Evolutionary conservation across 2,888 invertebrate species (phyloP).

Genomic region (Drosophila conformis): DNA sequence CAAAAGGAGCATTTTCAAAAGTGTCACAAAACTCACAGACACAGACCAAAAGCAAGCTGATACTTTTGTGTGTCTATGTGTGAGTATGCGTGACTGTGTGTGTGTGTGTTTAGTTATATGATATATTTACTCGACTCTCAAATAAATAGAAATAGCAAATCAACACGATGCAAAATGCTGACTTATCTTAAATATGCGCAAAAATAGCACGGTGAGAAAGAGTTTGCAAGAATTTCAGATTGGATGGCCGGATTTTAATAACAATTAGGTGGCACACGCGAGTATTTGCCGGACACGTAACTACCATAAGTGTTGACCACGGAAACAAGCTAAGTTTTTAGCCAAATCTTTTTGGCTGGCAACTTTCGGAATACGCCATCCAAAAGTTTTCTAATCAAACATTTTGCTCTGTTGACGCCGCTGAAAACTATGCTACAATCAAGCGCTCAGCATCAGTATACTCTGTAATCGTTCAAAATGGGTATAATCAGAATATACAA

Average conservation of each 20-base stretch:
- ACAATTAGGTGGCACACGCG: constrained; percentile 41
- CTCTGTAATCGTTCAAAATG: not conserved
- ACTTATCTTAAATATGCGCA: constrained; percentile 12
- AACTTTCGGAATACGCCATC: constrained; percentile 39
- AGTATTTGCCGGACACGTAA: constrained; percentile 23
- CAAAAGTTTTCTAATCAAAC: constrained; percentile 75
- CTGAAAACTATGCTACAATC: constrained; percentile 42
- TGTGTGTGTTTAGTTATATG: constrained; percentile 36
- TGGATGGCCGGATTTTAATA: constrained; percentile 27
- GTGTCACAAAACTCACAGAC: constrained; percentile 18
- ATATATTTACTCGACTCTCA: constrained; percentile 41
- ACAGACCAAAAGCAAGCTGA: constrained; percentile 2
- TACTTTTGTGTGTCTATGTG: not conserved
- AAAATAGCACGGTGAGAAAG: constrained; percentile 5
- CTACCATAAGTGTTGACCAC: constrained; percentile 43
- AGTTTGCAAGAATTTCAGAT: not conserved
- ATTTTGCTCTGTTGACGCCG: constrained; percentile 54
- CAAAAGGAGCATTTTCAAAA: constrained; percentile 49
- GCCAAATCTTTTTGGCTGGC: constrained; percentile 57
- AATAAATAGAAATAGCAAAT: constrained; percentile 43
- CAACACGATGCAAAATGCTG: constrained; percentile 22
- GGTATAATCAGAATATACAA: not conserved
- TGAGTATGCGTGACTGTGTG: constrained; percentile 3
- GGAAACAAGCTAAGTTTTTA: constrained; percentile 33
- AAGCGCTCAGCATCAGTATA: not conserved